Evolutionary conservation across 2,113 vertebrate genomes (phyloP), one percentile per base, ranked within the genome.

Genomic region (Terrapene triunguis): DNA sequence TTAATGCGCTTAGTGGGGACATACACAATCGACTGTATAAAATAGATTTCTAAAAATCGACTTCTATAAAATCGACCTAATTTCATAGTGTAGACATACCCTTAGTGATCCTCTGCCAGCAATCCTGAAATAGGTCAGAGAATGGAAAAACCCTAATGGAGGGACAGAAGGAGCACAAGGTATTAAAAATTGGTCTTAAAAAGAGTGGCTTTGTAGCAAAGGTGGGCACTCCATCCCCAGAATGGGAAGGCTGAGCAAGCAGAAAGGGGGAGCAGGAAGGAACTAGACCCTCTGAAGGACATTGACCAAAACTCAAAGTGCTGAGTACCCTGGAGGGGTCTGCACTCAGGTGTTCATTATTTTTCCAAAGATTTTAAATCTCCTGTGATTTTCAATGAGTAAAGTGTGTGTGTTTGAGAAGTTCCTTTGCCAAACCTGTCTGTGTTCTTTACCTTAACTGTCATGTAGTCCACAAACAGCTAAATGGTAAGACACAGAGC

Each of bases 321-420:
- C 42, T 9, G 5, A 78, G 21, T 25, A 88, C 79, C 11, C 32
- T 3, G 1, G 3, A 59, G 85, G 27, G 19, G n/a, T 38, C n/a
- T 38, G 65, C 35, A 38, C 65, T 69, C 35, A 38, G 9, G 1
- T 1, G 2, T 42, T 44, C 50, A 1, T 38, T 21, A 0, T 83
- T 1, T 47, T 91, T 80, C 91, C 82, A 1, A 29, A 80, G 21
- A 2, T 81, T 50, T 85, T 53, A 55, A 2, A 1, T 59, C 0
- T 57, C 16, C 44, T 35, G 6, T 1, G 24, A 38, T 84, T 82
- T 50, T n/a, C 22, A 74, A 1, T 8, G 35, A 55, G 25, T 88
- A 50, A 59, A 89, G 42, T 5, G 4, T 3, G 50, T 95, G 59
- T 21, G 19, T 14, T 42, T 6, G 76, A 19, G 72, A 88, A 50